These are phyloP conservation scores for Cacoxenus indagator DNA, from an alignment of 2,888 invertebrate genomes.

Conservation along the genomic window DNA sequence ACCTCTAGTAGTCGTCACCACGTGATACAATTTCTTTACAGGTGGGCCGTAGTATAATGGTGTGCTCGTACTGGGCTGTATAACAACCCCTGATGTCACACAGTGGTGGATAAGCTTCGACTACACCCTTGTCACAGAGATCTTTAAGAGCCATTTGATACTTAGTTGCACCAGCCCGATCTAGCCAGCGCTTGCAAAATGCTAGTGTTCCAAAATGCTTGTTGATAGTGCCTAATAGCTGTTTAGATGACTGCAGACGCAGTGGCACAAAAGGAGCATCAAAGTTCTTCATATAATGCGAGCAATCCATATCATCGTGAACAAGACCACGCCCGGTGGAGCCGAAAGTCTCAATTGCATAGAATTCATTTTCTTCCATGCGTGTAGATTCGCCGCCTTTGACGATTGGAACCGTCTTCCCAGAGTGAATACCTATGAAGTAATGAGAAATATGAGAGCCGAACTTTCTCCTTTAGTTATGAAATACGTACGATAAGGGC, in stretches of 20 bases:
- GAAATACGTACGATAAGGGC: constrained; percentile 87
- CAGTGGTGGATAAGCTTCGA: constrained; percentile 98
- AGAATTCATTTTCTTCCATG: constrained; percentile 99
- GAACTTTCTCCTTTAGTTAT: background rate
- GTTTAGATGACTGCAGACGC: constrained; percentile 93
- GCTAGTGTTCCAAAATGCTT: constrained; percentile 98
- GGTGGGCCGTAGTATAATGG: constrained; percentile 95
- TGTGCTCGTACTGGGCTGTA: constrained; percentile 99
- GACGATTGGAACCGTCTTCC: constrained; percentile 99
- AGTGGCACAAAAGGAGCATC: constrained; percentile 93
- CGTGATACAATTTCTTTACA: constrained; percentile 98
- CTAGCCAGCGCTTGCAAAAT: constrained; percentile 99
- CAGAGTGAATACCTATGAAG: constrained; percentile 85
- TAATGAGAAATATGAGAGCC: background rate
- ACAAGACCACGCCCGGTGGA: constrained; percentile 95
- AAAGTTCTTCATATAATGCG: constrained; percentile 99
- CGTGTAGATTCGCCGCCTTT: constrained; percentile 97
- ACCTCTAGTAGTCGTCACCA: constrained; percentile 86
- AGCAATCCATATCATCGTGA: constrained; percentile 99
- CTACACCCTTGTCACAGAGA: constrained; percentile 96
- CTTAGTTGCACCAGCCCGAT: constrained; percentile 95
- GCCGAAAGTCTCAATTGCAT: constrained; percentile 99
- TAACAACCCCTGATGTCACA: constrained; percentile 98
- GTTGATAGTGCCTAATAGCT: constrained; percentile 91
- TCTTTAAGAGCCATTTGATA: constrained; percentile 99